Evolutionary conservation across 2,113 vertebrate genomes (phyloP).

Genomic region (Eira barbara): DNA sequence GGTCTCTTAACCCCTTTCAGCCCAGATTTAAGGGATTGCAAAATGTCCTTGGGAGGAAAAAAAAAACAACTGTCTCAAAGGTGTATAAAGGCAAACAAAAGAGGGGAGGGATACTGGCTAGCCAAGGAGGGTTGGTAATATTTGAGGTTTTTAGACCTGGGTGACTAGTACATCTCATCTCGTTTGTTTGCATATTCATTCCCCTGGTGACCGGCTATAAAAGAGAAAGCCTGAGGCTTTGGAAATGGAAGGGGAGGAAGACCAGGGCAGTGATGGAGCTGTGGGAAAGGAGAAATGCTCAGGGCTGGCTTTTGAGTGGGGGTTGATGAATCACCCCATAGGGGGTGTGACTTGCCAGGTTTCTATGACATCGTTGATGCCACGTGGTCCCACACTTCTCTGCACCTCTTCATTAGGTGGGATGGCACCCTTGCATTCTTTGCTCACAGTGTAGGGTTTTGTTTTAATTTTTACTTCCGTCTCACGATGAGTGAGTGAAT

Average conservation of each 20-base stretch:
- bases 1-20: not conserved
- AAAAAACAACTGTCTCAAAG: not conserved
- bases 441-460: not conserved
- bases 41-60: not conserved
- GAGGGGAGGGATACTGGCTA: not conserved
- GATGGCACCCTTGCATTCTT: not conserved
- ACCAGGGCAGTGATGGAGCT: too few species aligned
- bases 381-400: fast-evolving
- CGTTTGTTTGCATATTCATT: not conserved
- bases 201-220: not conserved
- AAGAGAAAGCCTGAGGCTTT: not conserved
- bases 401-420: not conserved
- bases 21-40: not conserved
- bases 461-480: not conserved
- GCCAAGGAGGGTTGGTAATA: not conserved
- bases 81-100: not conserved
- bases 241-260: not conserved
- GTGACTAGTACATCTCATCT: not conserved
- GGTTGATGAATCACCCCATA: not conserved
- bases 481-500: not conserved
- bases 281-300: not conserved
- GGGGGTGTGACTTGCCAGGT: not conserved
- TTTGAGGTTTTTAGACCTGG: not conserved
- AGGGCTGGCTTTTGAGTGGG: not conserved
- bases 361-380: not conserved